phyloP scores from a whole-genome alignment of 2,113 vertebrate species.

The Nematolebias whitei region DNA sequence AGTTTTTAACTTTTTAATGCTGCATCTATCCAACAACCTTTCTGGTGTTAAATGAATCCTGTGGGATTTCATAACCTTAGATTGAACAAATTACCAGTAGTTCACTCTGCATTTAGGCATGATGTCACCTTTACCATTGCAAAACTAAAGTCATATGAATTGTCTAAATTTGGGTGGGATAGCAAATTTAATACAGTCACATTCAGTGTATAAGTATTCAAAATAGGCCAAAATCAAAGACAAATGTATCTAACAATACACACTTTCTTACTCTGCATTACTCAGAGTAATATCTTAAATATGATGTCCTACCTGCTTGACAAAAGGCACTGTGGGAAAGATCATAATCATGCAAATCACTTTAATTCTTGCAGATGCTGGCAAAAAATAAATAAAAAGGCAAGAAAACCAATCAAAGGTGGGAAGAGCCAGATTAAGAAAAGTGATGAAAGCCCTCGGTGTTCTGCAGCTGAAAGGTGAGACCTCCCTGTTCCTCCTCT shows the following conservation, averaged over 20 bases:
- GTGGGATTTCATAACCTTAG: not conserved
- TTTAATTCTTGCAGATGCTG: constrained; percentile 16
- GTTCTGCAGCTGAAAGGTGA: constrained; percentile 28
- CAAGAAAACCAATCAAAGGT: not conserved
- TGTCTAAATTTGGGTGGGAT: too few species aligned
- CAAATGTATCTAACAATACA: too few species aligned
- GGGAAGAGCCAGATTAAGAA: constrained; percentile 5
- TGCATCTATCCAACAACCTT: not conserved
- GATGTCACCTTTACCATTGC: too few species aligned
- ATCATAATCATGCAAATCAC: constrained; percentile 46
- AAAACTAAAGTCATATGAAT: too few species aligned
- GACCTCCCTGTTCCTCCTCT: constrained; percentile 8
- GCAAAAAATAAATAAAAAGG: not conserved
- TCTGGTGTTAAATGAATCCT: fast-evolving
- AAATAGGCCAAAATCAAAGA: too few species aligned
- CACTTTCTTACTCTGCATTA: not conserved
- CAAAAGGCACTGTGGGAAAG: constrained; percentile 56
- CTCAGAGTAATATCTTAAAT: constrained; percentile 9
- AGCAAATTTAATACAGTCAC: too few species aligned
- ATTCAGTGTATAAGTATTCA: too few species aligned
- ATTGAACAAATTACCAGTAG: not conserved
- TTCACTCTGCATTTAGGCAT: not conserved
- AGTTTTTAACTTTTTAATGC: not conserved
- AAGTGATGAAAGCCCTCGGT: constrained; percentile 23
- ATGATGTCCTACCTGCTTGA: constrained; percentile 65